These are phyloP conservation scores for Camponotus vicinus DNA, from an alignment of 1,140 invertebrate genomes.

Conservation along the genomic window DNA sequence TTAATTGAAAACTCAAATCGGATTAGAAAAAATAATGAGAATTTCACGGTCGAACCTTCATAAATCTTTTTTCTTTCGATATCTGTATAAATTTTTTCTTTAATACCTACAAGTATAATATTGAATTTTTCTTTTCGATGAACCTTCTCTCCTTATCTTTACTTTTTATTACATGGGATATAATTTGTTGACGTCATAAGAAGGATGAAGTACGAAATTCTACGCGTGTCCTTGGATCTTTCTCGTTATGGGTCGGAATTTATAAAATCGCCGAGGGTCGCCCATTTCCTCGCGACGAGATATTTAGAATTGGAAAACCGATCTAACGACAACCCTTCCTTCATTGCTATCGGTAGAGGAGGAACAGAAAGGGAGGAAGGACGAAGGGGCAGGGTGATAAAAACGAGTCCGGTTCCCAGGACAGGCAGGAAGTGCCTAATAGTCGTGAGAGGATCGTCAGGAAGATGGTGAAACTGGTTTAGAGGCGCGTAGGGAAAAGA, in stretches of 20 bases:
- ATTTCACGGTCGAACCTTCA: too few species aligned
- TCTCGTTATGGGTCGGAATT: slow-evolving; percentile 9
- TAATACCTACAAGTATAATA: too few species aligned
- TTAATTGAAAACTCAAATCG: too few species aligned
- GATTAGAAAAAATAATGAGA: too few species aligned
- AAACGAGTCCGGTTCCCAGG: slow-evolving; percentile 81
- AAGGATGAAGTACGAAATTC: too few species aligned
- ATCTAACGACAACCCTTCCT: slow-evolving; percentile 65
- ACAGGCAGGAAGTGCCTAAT: slow-evolving; percentile 86
- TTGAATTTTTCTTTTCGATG: too few species aligned
- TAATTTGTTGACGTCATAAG: too few species aligned
- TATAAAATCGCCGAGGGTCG: slow-evolving; percentile 41
- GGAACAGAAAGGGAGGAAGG: background rate
- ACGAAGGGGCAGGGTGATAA: slow-evolving; percentile 56
- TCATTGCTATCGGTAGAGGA: slow-evolving; percentile 36
- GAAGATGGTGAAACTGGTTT: slow-evolving; percentile 75
- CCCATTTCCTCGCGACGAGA: slow-evolving; percentile 26
- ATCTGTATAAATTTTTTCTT: too few species aligned
- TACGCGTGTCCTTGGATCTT: too few species aligned
- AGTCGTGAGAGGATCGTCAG: slow-evolving; percentile 83
- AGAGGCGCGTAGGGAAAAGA: slow-evolving; percentile 64
- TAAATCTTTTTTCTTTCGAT: too few species aligned
- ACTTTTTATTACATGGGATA: too few species aligned
- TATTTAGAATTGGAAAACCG: slow-evolving; percentile 72
- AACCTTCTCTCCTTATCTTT: too few species aligned